Evolutionary conservation across 1,140 invertebrate species (phyloP), one percentile per base, ranked within the genome.

Genomic region (Drosophila sucinea): DNA sequence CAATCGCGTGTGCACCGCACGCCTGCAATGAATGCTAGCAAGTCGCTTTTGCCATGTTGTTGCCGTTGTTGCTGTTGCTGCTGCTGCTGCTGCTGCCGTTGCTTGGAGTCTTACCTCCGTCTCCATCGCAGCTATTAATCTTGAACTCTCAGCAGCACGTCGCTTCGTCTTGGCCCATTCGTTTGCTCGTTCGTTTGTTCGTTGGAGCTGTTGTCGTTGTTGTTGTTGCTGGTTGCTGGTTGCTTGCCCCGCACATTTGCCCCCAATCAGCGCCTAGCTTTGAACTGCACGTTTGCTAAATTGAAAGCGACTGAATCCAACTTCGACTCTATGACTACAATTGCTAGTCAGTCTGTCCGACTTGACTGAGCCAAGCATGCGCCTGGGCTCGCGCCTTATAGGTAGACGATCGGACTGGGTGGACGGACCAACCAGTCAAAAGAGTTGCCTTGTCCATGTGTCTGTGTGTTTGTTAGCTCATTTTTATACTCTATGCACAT

Each of bases 1-100:
- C 89, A 91, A 91, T 91, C 89, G 89, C 89, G 89, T 91, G 89
- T 80, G 77, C 81, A 85, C 82, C 79, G 84, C 82, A 84, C 78
- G 89, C 83, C 77, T 80, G 77, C 68, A 66, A 58, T 58, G 56
- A 33, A 35, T 35, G 70, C 80, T 73, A 72, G 66, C 41, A 51
- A 72, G 77, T 77, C 81, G 70, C 73, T 58, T 54, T 66, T 67
- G 67, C 76, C 76, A 38, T 38, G 35, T 38, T 79, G 71, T 81
- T 68, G 67, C 58, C 35, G 77, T 83, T 47, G 44, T 17, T 47
- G 40, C 17, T 47, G 41, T 47, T 79, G 71, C 78, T 63, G 67
- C 51, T 35, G 76, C 82, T 44, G 41, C 41, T 44, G 40, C 3
- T 47, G 17, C 7, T 47, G 17, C 44, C 25, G 17, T 17, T 51